Base-by-base conservation (phyloP, 2,113 vertebrate species). In the Zapornia atra region DNA sequence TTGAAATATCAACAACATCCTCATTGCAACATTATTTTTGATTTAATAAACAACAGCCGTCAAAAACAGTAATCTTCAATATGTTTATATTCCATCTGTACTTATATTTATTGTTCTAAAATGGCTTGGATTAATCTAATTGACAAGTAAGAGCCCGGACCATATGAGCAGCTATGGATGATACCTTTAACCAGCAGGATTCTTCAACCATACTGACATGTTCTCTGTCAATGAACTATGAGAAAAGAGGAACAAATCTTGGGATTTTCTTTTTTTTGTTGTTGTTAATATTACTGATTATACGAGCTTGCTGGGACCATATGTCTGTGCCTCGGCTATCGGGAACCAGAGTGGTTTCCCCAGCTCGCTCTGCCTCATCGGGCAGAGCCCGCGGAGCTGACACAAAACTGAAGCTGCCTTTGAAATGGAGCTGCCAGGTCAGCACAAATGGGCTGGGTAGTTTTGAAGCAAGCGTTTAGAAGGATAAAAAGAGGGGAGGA, bases 91-190 rank as follows among this genome's bases (percentile, higher is more conserved):
- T 95, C 95, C 95, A 94, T 96, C 92, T 96, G 92, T 81, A 95
- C 92, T 92, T 95, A 84, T 91, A 96, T 93, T 95, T 96, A 96
- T 96, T 95, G 96, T 94, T 96, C 88, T 97, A 59, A 86, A 95
- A 95, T 87, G 88, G n/a, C 81, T 94, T 20, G 22, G 83, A 95
- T 96, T 95, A 84, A 94, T 95, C 91, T 94, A 84, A 86, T 76
- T 96, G 96, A 95, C 94, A 95, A 95, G 92, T 84, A 92, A 91
- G 53, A 86, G 61, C 86, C 91, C 34, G 6, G 94, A 97, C 92
- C 91, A 89, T 93, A 82, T 94, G 91, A 96, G 84, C 94, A 96
- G 86, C 86, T 87, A 89, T 93, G 91, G 88, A 88, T 96, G 94
- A 87, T 92, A 94, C 92, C 94, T 96, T 96, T 88, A 94, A 86